These are phyloP conservation scores for Polymixis flavicincta DNA, from an alignment of 2,888 invertebrate genomes.

Conservation along the genomic window DNA sequence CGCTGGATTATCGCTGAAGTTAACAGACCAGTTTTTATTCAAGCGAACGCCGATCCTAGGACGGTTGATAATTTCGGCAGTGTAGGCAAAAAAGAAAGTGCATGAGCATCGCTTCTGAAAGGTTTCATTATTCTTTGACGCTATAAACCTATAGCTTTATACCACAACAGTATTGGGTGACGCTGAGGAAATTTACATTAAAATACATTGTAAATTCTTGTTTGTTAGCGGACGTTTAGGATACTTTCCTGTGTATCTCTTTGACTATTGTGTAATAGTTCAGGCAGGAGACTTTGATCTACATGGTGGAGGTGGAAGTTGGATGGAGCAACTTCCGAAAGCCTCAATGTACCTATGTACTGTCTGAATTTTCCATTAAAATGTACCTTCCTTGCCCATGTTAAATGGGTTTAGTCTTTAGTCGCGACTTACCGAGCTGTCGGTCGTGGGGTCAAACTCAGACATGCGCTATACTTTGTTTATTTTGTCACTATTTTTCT, in stretches of 20 bases:
- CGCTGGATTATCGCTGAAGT: neutral
- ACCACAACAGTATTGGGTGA: constrained; percentile 56
- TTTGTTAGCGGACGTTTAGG: constrained; percentile 44
- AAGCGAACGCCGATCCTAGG: neutral
- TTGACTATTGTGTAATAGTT: constrained; percentile 34
- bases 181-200: constrained; percentile 66
- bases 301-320: neutral
- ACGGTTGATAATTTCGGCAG: neutral
- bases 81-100: neutral
- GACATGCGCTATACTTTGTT: too few relatives aligned
- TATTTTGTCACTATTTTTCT: too few relatives aligned
- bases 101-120: constrained; percentile 1
- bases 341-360: neutral
- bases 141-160: constrained; percentile 46
- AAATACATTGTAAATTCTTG: constrained; percentile 55
- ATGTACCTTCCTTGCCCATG: too few relatives aligned
- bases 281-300: constrained; percentile 23
- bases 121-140: constrained; percentile 18
- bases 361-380: neutral
- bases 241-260: constrained; percentile 41
- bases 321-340: constrained; percentile 22
- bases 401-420: neutral
- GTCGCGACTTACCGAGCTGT: too few relatives aligned
- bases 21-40: neutral
- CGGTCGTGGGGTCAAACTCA: too few relatives aligned